Evolutionary conservation across 2,888 invertebrate species (phyloP), one percentile per base, ranked within the genome.

Genomic region (Drosophila rubida): DNA sequence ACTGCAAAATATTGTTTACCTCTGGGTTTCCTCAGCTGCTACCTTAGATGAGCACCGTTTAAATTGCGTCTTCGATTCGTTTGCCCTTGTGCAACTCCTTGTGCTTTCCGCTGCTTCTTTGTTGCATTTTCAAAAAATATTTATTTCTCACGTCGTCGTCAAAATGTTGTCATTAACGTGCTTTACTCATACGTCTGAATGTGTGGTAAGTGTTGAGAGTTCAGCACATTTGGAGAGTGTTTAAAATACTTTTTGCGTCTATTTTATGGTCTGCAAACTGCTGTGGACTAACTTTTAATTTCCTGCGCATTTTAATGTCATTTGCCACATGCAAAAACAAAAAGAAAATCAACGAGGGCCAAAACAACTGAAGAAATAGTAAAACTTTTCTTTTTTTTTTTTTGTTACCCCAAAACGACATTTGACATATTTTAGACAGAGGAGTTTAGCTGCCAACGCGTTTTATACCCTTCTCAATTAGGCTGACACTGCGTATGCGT

Each of bases 1-100:
- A 90, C 90, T 89, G 90, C 68, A 89, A 90, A 89, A 90, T 89
- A 90, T 90, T 90, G 90, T 89, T 90, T 90, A 90, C 90, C 90
- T 89, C 89, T 80, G 72, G 62, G 71, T 76, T 81, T 84, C 85
- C 80, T 77, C 69, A 25, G 46, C 45, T 41, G 54, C 46, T 25
- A 14, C 48, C 14, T 14, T 11, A 35, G 48, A 37, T 7, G 35
- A 11, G 65, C 63, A 48, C 71, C 58, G 58, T 66, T 66, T 51
- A 73, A 87, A 69, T 73, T 78, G 69, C 67, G 74, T 71, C 53
- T 65, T 45, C 63, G 59, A 70, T 22, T 60, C 27, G 64, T 25
- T 62, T 54, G 66, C 45, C 48, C 66, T 48, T 39, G 51, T 72
- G 46, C 19, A 42, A 54, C 50, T 69, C 54, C 65, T 64, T 53